phyloP scores from a whole-genome alignment of 2,797 vertebrate species.

The Thalassophryne amazonica region DNA sequence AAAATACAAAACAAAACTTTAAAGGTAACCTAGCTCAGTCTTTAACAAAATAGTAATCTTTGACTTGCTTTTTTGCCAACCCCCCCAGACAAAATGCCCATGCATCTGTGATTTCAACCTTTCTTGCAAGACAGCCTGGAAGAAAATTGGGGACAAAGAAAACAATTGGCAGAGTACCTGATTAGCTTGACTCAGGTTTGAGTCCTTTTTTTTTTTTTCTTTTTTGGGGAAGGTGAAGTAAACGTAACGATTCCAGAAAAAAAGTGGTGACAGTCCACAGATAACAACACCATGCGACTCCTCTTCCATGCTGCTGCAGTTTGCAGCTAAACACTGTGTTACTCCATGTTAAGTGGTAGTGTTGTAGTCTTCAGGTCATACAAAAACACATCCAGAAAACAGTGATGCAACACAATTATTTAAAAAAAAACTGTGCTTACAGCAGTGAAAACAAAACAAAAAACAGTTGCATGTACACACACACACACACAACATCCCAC shows the following conservation, averaged over 20 bases:
- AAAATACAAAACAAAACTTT: constrained; percentile 71
- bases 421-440: constrained; percentile 19
- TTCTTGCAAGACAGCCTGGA: constrained; percentile 98
- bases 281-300: constrained; percentile 45
- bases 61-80: constrained; percentile 76
- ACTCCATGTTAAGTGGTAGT: constrained; percentile 38
- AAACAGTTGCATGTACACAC: constrained; percentile 35
- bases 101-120: constrained; percentile 99
- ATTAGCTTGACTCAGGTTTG: constrained; percentile 52
- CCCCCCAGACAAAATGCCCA: constrained; percentile 93
- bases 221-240: constrained; percentile 40
- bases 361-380: constrained; percentile 49
- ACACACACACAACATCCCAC: no score
- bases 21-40: constrained; percentile 65
- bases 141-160: constrained; percentile 73
- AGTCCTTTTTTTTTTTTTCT: constrained; percentile 24
- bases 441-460: constrained; percentile 38
- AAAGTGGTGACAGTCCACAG: constrained; percentile 50
- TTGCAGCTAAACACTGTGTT: constrained; percentile 35
- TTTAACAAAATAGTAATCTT: constrained; percentile 67
- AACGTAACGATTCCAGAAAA: constrained; percentile 40
- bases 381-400: constrained; percentile 43
- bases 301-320: constrained; percentile 43
- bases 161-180: constrained; percentile 63
- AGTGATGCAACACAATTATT: constrained; percentile 17